Base-by-base conservation (phyloP, 2,797 vertebrate species). In the Chiroxiphia lanceolata region DNA sequence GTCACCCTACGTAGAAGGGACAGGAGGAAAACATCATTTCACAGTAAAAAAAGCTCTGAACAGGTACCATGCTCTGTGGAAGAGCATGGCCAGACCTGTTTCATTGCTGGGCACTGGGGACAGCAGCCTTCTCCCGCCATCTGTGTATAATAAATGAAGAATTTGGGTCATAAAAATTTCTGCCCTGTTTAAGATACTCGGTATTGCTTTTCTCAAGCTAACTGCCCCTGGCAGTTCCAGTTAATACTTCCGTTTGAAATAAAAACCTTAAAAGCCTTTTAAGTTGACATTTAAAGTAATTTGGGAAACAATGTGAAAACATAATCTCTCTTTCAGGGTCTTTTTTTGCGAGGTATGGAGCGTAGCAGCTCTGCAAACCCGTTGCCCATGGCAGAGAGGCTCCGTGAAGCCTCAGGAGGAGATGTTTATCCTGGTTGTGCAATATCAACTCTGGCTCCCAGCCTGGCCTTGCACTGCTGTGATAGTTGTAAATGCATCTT, bases 241-340 rank as follows among this genome's bases (percentile, higher is more conserved):
- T 96, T 98, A 98, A 98, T 97, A 97, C 96, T 98, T 98, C 97
- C 95, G 87, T 97, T 97, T 96, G 96, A 97, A 98, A 97, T 96
- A 96, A 97, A 94, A 97, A 87, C 87, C 92, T 96, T 97, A 94
- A 98, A 97, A 98, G 95, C 93, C 96, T 97, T 97, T 97, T 96
- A 98, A 97, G 94, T 57, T 97, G 96, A 96, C 96, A 95, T 97
- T 97, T 96, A 93, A 96, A 97, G 97, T 97, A 97, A 98, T 97
- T 97, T 97, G 87, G 95, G 95, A 95, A 97, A 97, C 95, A 97
- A 97, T 96, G 94, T 95, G 96, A 96, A 97, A 92, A 96, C 91
- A 94, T 96, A 93, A 97, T 97, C 96, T 96, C 91, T 93, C 96
- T 96, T 97, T 84, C 89, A 97, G 92, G 85, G 94, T 93, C 83